Evolutionary conservation across 2,797 vertebrate species (phyloP).

Genomic region (Halcyon smyrnensis): DNA sequence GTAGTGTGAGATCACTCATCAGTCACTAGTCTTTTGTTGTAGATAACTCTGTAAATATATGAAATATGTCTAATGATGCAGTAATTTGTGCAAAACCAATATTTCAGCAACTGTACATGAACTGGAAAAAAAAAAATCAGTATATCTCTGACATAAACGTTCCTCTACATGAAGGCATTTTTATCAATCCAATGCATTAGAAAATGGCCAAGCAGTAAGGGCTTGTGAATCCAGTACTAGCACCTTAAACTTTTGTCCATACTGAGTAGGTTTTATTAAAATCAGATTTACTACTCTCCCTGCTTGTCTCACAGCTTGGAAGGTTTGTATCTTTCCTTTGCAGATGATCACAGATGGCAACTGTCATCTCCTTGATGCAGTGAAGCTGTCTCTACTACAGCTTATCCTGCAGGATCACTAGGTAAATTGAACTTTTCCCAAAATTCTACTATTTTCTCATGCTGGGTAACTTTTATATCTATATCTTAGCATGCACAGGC

Average conservation of each 20-base stretch:
- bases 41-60: background rate
- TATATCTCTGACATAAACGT: background rate
- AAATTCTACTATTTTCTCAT: background rate
- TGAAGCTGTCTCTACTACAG: background rate
- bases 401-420: background rate
- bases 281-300: background rate
- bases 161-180: background rate
- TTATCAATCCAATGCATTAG: accelerated
- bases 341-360: background rate
- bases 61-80: background rate
- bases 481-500: background rate
- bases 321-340: background rate
- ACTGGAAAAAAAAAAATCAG: background rate
- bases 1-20: too few relatives aligned
- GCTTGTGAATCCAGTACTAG: background rate
- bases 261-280: background rate
- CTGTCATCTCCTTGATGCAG: background rate
- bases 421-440: background rate
- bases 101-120: background rate
- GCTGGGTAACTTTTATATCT: background rate
- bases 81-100: background rate
- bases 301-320: background rate
- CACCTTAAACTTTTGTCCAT: background rate
- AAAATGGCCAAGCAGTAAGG: background rate
- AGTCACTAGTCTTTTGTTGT: background rate